A percentile compares a stretch with the other conserved stretches of the same genome.
These are phyloP conservation scores for Temnothorax unifasciatus DNA, from an alignment of 2,888 invertebrate genomes.

Conservation along the genomic window DNA sequence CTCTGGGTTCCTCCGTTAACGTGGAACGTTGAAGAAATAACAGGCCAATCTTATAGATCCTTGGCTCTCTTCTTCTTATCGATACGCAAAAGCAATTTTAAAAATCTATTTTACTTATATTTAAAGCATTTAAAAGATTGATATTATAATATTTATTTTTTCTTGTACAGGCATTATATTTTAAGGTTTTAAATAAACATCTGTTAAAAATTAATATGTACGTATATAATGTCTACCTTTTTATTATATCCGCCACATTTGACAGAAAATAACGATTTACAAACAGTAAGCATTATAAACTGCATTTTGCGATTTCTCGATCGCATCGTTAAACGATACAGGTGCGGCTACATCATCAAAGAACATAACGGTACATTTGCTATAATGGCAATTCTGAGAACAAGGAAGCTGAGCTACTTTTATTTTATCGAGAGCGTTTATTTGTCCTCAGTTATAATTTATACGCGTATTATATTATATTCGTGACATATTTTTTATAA, in stretches of 20 bases:
- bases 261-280: neutral
- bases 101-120: neutral
- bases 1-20: neutral
- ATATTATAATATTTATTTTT: neutral
- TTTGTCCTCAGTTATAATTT: neutral
- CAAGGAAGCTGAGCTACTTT: neutral
- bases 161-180: neutral
- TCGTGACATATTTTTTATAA: neutral
- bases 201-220: neutral
- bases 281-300: neutral
- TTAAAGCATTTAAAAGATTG: neutral
- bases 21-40: neutral
- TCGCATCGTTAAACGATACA: constrained; percentile 14
- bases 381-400: constrained; percentile 6
- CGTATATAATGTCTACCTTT: neutral
- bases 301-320: neutral
- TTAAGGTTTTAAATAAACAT: neutral
- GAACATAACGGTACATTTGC: neutral
- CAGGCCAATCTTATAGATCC: neutral
- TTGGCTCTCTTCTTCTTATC: neutral
- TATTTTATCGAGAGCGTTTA: neutral
- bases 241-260: neutral
- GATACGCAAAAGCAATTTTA: neutral
- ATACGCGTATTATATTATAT: neutral
- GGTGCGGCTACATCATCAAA: neutral